phyloP scores from a whole-genome alignment of 2,113 vertebrate species.

The Danionella cerebrum region DNA sequence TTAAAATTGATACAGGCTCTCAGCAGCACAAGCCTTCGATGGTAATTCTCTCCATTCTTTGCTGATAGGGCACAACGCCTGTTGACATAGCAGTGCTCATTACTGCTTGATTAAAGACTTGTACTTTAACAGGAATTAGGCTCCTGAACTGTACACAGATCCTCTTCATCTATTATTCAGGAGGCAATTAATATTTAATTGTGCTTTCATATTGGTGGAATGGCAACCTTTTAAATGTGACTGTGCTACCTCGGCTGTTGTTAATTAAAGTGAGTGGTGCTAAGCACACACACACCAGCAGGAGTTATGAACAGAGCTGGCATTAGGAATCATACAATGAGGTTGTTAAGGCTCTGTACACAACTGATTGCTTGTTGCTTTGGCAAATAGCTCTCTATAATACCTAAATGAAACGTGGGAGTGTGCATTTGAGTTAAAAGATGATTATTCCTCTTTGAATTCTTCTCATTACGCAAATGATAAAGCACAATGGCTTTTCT shows the following conservation, averaged over 20 bases:
- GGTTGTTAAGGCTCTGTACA: not conserved
- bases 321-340: conserved; percentile 10
- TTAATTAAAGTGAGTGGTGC: conserved; percentile 33
- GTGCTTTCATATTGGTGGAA: conserved; percentile 44
- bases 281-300: conserved; percentile 19
- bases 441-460: not conserved
- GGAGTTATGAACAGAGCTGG: conserved; percentile 17
- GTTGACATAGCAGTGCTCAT: conserved; percentile 34
- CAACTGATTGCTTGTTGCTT: not conserved
- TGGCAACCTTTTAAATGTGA: conserved; percentile 35
- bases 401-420: not conserved
- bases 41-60: conserved; percentile 31
- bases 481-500: not conserved
- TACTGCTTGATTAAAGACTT: conserved; percentile 40
- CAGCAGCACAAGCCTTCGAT: not conserved
- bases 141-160: conserved; percentile 41
- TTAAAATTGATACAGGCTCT: conserved; percentile 22
- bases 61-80: conserved; percentile 22
- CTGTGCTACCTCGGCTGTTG: conserved; percentile 31
- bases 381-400: not conserved
- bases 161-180: conserved; percentile 43
- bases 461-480: not conserved
- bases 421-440: not conserved
- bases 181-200: conserved; percentile 39
- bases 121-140: conserved; percentile 40